Base-by-base conservation (phyloP, 2,113 vertebrate genomes). In the Peucedramus taeniatus region DNA sequence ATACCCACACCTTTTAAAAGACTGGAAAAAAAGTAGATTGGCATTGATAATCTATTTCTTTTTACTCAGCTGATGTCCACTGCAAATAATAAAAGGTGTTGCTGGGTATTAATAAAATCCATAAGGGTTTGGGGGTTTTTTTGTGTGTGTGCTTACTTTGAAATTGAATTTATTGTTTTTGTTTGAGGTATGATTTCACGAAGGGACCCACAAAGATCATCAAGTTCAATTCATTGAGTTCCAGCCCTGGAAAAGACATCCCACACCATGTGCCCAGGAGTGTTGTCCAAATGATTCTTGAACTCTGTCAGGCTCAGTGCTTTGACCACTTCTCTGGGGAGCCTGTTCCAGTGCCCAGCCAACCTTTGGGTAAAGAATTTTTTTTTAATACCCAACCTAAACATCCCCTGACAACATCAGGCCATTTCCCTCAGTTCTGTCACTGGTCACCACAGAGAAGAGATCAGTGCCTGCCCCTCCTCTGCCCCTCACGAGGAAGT, bases 221-320 rank as follows among this genome's bases (percentile, higher is more conserved):
- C 9, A 9, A 61, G 10, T 61, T 28, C 22, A 45, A 28, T 18
- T 60, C 27, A 44, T 3, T 37, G 17, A 51, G 27, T 27, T 51
- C 12, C 7, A 6, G 54, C 45, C 22, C 19, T 53, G 39, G 12
- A 53, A 60, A 78, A 28, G 23, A 20, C 18, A 33, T 68, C 27
- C 27, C 9, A 27, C 7, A 53, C 22, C 22, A 33, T 13, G 18
- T 65, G n/a, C 10, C 30, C 0, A 0, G 24, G 23, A 31, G 15
- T 40, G 16, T 35, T 24, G 13, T 40, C 30, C 30, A 44, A 37
- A 68, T 33, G 7, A 18, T 23, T 60, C 22, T 37, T 44, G 35
- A 16, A 8, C 12, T 76, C 42, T 30, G 10, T 31, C 39, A 44
- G 51, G 27, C 27, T 59, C 51, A 12, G 10, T 69, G 18, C 33